Percentiles rank a stretch among this genome's conserved stretches.
Conservation (phyloP, 1,140 invertebrate species). For the Pteromalus puparum region DNA sequence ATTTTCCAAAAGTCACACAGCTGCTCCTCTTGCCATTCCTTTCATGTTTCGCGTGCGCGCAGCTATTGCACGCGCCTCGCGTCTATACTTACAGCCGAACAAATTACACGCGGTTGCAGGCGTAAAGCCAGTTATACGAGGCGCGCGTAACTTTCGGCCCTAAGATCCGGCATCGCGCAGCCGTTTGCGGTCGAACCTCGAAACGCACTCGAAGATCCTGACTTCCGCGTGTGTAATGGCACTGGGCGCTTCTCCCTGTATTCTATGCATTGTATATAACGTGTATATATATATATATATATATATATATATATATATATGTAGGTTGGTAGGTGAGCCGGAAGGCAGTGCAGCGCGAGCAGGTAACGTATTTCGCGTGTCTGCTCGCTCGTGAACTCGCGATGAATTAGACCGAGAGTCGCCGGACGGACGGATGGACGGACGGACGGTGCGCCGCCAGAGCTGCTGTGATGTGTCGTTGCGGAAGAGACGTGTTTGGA, state of each 20-base stretch:
- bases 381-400: slow-evolving; percentile 9
- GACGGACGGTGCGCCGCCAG: no score
- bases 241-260: background rate
- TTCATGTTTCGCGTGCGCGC: slow-evolving; percentile 7
- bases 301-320: background rate
- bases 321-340: background rate
- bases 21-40: background rate
- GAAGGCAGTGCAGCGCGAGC: background rate
- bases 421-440: no score
- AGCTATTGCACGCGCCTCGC: background rate
- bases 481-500: background rate
- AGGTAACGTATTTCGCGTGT: background rate
- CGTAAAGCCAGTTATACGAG: slow-evolving; percentile 21
- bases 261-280: no score
- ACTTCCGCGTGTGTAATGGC: background rate
- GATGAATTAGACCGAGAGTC: slow-evolving; percentile 27
- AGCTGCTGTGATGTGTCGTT: background rate
- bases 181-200: slow-evolving; percentile 22
- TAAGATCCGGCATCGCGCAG: slow-evolving; percentile 4
- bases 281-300: no score
- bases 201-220: slow-evolving; percentile 14
- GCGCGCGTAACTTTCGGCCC: slow-evolving; percentile 21
- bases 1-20: slow-evolving; percentile 30
- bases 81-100: background rate
- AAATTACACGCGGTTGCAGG: slow-evolving; percentile 17